These are phyloP conservation scores for Platycheirus albimanus DNA, from an alignment of 2,888 invertebrate genomes.

Conservation along the genomic window DNA sequence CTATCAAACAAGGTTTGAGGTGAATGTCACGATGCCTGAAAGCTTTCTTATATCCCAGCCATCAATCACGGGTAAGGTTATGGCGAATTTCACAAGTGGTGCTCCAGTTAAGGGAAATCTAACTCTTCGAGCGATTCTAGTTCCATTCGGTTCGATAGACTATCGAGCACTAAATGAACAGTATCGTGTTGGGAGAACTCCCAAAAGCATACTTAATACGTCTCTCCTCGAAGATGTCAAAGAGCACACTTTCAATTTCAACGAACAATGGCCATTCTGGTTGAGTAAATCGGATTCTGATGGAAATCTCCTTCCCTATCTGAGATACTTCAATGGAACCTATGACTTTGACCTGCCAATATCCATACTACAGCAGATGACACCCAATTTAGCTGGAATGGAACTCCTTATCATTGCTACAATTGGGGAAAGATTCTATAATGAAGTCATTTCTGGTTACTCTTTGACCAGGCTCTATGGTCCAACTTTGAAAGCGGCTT, in stretches of 20 bases:
- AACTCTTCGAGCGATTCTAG: conserved; percentile 89
- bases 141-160: conserved; percentile 85
- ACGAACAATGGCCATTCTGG: conserved; percentile 91
- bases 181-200: conserved; percentile 80
- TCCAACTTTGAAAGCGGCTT: conserved; percentile 89
- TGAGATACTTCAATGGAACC: conserved; percentile 92
- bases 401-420: conserved; percentile 91
- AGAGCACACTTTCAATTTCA: conserved; percentile 89
- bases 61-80: conserved; percentile 90
- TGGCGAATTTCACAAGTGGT: conserved; percentile 96
- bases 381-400: conserved; percentile 87
- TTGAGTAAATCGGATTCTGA: conserved; percentile 85
- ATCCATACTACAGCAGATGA: conserved; percentile 85
- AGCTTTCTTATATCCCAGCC: conserved; percentile 93
- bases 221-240: conserved; percentile 79
- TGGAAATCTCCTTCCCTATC: conserved; percentile 85
- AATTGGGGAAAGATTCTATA: conserved; percentile 91
- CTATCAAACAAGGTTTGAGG: conserved; percentile 95
- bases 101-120: conserved; percentile 93
- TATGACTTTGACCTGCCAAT: conserved; percentile 93
- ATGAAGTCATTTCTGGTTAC: conserved; percentile 90
- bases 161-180: conserved; percentile 83
- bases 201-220: conserved; percentile 50
- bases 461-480: conserved; percentile 92
- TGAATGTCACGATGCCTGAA: conserved; percentile 95